Evolutionary conservation across 2,113 vertebrate genomes (phyloP).

Genomic region (Centropus unirufus): DNA sequence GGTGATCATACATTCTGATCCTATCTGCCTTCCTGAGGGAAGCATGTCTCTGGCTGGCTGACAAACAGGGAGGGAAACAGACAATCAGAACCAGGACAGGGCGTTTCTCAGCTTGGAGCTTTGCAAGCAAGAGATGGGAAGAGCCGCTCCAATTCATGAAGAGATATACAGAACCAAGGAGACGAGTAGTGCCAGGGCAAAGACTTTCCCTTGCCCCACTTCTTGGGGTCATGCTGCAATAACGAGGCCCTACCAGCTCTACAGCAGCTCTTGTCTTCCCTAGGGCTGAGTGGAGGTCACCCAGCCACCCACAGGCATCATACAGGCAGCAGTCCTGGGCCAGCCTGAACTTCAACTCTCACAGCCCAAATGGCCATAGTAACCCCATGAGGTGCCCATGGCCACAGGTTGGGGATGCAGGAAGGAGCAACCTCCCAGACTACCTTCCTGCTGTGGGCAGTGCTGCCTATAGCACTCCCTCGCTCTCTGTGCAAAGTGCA

Average conservation of each 20-base stretch:
- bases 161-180: background rate
- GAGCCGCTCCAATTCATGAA: background rate
- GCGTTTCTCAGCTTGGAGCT: background rate
- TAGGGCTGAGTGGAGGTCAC: fast-evolving
- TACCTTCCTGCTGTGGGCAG: background rate
- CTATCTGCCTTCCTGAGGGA: background rate
- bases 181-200: fast-evolving
- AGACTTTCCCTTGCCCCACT: background rate
- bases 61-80: background rate
- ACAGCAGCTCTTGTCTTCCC: background rate
- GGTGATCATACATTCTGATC: background rate
- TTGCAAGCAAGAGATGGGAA: background rate
- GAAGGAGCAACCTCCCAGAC: background rate
- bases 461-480: background rate
- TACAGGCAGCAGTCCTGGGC: background rate
- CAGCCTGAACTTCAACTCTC: background rate
- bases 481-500: background rate
- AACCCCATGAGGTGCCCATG: fast-evolving
- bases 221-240: background rate
- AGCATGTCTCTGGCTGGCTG: background rate
- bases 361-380: fast-evolving
- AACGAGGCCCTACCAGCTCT: background rate
- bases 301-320: background rate
- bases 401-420: background rate
- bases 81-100: background rate